Base-by-base conservation (phyloP, 2,113 vertebrate species). In the Aleadryas rufinucha region DNA sequence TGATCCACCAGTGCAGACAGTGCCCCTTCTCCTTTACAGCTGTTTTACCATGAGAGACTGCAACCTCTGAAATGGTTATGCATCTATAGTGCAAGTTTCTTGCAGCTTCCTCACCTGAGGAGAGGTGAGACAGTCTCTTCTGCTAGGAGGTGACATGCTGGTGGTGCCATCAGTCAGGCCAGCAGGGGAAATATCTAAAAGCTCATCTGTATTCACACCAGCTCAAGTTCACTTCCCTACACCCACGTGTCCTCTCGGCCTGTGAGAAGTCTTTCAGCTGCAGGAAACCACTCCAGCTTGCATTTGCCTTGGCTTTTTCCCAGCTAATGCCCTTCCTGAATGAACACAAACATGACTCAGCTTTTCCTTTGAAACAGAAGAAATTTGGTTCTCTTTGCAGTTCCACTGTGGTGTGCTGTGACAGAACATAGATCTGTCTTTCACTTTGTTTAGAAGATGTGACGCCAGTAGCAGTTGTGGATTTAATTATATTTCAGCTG, bases 331-430 rank as follows among this genome's bases (percentile, higher is more conserved):
- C 70, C 21, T 91, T 92, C 87, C 87, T 74, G 87, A 86, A 22
- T 31, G 71, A 94, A 86, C 44, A 50, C 50, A 95, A 93, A 86
- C 68, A 78, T 92, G 82, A 96, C 60, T 93, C 79, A 90, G 75
- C 59, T 77, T 95, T 96, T 93, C 82, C 92, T 92, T 75, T 94
- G 88, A 87, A 91, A 90, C 24, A 54, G 56, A 77, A 80, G 47
- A 88, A 93, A 92, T 68, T 80, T 52, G 68, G 52, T 94, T 83
- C 59, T 81, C 52, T 76, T 84, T 7, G 17, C 78, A 85, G 52
- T 54, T 87, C 75, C 33, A 85, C 47, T 80, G 42, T 70, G 54
- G 75, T 81, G 59, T 84, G 60, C 66, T 84, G 11, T 74, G 83
- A 86, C 87, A 93, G 82, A 89, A 88, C 56, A 64, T 53, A 90